These are phyloP conservation scores for Pseudois nayaur DNA, from an alignment of 2,113 vertebrate species.

Conservation along the genomic window DNA sequence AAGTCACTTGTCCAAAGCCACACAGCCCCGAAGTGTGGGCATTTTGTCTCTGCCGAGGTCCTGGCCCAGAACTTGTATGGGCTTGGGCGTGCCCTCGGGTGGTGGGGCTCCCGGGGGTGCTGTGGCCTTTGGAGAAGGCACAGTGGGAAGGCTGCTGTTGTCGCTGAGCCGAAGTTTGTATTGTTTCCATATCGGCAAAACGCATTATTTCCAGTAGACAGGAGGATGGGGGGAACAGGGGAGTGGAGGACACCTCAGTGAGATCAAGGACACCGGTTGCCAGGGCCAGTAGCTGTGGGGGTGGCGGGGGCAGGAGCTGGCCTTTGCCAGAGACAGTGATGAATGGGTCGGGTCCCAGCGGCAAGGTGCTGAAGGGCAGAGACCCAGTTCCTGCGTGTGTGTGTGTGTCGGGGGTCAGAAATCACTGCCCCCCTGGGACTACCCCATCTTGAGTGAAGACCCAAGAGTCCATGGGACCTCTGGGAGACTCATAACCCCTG, in stretches of 20 bases:
- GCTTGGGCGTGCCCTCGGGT: no score
- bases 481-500: background rate
- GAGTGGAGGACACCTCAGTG: background rate
- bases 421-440: background rate
- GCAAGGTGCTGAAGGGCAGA: slow-evolving; percentile 31
- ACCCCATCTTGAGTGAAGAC: background rate
- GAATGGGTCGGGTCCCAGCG: slow-evolving; percentile 35
- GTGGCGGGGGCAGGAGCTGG: background rate
- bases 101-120: background rate
- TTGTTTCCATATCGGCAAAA: background rate
- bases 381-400: background rate
- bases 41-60: background rate
- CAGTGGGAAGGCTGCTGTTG: accelerated
- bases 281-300: background rate
- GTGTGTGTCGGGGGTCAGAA: background rate
- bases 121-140: background rate
- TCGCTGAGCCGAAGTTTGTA: background rate
- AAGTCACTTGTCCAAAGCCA: background rate
- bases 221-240: background rate
- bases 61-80: background rate
- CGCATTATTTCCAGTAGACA: background rate
- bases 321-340: slow-evolving; percentile 78
- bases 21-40: background rate
- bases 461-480: accelerated
- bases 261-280: background rate